A percentile compares a stretch with the other conserved stretches of the same genome.
These are phyloP conservation scores for Ctenopoma kingsleyae DNA, from an alignment of 2,797 vertebrate genomes.

Conservation along the genomic window DNA sequence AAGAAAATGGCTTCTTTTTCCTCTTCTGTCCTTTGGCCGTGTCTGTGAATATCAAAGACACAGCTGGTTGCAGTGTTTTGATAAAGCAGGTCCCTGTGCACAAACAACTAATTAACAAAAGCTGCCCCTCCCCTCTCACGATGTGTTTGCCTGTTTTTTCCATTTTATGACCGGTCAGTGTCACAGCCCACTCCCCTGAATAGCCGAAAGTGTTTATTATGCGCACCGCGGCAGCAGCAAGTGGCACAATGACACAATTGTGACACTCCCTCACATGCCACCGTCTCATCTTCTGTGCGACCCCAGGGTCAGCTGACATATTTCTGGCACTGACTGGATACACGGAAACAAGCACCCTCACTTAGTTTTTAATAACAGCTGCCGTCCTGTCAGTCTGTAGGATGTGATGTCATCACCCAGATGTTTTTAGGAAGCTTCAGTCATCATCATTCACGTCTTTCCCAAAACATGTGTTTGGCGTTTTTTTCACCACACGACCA, in stretches of 20 bases:
- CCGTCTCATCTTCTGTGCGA: slow-evolving; percentile 60
- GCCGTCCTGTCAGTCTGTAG: slow-evolving; percentile 46
- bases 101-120: slow-evolving; percentile 94
- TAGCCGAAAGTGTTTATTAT: slow-evolving; percentile 80
- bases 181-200: slow-evolving; percentile 73
- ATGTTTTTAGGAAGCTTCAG: slow-evolving; percentile 29
- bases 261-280: slow-evolving; percentile 75
- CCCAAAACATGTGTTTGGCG: not conserved
- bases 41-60: slow-evolving; percentile 92
- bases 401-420: slow-evolving; percentile 65
- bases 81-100: slow-evolving; percentile 88
- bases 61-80: slow-evolving; percentile 92
- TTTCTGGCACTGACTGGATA: slow-evolving; percentile 70
- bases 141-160: slow-evolving; percentile 78
- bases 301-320: slow-evolving; percentile 76
- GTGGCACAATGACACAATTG: slow-evolving; percentile 82
- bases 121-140: slow-evolving; percentile 70
- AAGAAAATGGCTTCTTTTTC: slow-evolving; percentile 65
- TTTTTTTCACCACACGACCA: not conserved
- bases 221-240: slow-evolving; percentile 65
- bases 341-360: slow-evolving; percentile 47
- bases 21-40: slow-evolving; percentile 66
- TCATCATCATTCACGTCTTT: not conserved
- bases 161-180: slow-evolving; percentile 84
- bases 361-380: slow-evolving; percentile 49